Conservation (phyloP, 2,888 invertebrate species). For the Lottia scabra region DNA sequence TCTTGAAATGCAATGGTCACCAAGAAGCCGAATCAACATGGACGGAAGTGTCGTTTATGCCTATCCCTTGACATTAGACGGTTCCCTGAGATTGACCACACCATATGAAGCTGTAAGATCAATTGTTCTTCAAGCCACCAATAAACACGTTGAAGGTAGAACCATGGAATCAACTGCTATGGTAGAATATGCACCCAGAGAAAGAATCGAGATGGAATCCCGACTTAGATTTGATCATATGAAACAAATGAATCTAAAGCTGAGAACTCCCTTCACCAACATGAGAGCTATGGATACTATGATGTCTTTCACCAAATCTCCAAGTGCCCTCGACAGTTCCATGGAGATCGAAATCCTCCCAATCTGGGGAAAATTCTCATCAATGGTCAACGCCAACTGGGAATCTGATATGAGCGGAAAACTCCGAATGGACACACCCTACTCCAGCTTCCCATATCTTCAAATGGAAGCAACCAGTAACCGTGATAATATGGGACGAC, state of each 20-base stretch:
- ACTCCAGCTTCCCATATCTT: conserved; percentile 29
- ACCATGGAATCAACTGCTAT: conserved; percentile 19
- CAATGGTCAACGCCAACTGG: conserved; percentile 24
- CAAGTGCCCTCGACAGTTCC: conserved; percentile 20
- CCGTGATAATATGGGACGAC: conserved; percentile 18
- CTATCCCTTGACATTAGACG: conserved; percentile 22
- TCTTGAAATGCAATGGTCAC: conserved; percentile 29
- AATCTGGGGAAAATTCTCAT: conserved; percentile 28
- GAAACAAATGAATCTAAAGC: conserved; percentile 19
- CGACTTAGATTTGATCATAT: conserved; percentile 1
- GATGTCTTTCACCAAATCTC: conserved; percentile 10
- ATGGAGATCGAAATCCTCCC: conserved; percentile 38
- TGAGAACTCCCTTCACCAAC: conserved; percentile 23
- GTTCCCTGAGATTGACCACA: conserved; percentile 27
- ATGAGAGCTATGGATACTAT: conserved; percentile 25
- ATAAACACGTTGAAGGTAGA: conserved; percentile 22
- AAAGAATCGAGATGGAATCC: conserved; percentile 14
- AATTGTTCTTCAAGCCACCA: conserved; percentile 22
- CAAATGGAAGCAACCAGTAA: conserved; percentile 30
- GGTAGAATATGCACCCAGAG: conserved; percentile 26
- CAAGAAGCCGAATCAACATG: conserved; percentile 28
- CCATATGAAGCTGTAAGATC: conserved; percentile 25
- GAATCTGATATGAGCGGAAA: conserved; percentile 28
- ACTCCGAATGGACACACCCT: conserved; percentile 39
- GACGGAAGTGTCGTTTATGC: conserved; percentile 34